Evolutionary conservation across 2,113 vertebrate genomes (phyloP).

Genomic region (Paramisgurnus dabryanus): DNA sequence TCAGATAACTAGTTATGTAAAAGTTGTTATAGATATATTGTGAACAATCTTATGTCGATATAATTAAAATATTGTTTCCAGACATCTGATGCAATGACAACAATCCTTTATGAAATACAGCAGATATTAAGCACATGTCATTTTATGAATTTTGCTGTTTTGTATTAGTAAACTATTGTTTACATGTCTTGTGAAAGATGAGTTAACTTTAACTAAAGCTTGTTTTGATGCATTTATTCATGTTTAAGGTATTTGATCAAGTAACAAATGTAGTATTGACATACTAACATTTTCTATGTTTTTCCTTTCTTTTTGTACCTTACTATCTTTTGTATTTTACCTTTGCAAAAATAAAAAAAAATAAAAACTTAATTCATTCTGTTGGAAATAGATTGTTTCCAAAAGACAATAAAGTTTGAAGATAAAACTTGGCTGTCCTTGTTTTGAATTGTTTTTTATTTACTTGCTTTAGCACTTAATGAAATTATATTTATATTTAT

Average conservation of each 20-base stretch:
- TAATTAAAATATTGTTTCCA: background rate
- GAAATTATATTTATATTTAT: background rate
- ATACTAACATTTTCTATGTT: slow-evolving; percentile 43
- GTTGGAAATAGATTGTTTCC: slow-evolving; percentile 29
- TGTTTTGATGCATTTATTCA: slow-evolving; percentile 48
- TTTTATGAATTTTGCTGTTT: background rate
- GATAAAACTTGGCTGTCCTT: background rate
- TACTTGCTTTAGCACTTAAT: background rate
- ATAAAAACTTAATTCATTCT: slow-evolving; percentile 45
- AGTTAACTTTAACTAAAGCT: slow-evolving; percentile 37
- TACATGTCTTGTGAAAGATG: slow-evolving; percentile 44
- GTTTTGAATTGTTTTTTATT: background rate
- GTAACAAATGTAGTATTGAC: slow-evolving; percentile 37
- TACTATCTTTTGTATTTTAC: slow-evolving; percentile 57
- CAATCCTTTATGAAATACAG: background rate
- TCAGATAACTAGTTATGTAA: background rate
- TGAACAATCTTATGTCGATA: background rate
- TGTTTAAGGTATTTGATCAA: slow-evolving; percentile 50
- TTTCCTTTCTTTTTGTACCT: slow-evolving; percentile 50
- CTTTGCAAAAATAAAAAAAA: slow-evolving; percentile 39
- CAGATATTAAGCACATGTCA: background rate
- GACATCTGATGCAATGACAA: slow-evolving; percentile 12
- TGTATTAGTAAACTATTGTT: background rate
- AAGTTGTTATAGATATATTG: background rate
- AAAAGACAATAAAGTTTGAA: background rate